phyloP scores from a whole-genome alignment of 2,113 vertebrate species.

The Perca flavescens region DNA sequence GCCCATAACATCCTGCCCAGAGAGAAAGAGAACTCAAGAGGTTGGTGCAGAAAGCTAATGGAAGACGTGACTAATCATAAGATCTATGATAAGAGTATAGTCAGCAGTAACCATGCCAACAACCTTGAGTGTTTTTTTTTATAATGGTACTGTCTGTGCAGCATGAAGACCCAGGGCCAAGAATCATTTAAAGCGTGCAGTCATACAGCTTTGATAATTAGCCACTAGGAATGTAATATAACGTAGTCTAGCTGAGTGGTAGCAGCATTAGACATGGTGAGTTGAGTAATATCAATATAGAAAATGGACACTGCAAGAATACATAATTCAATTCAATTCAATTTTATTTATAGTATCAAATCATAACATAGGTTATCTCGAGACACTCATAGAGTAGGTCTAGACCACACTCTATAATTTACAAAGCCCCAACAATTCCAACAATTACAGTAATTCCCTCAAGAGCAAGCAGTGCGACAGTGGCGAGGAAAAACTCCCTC shows the following conservation, averaged over 20 bases:
- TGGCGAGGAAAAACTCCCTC: no score
- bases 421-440: no score
- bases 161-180: slow-evolving; percentile 35
- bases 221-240: slow-evolving; percentile 47
- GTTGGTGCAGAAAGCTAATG: slow-evolving; percentile 54
- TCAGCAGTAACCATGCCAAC: slow-evolving; percentile 62
- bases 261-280: slow-evolving; percentile 33
- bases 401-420: no score
- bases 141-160: slow-evolving; percentile 41
- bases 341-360: no score
- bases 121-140: slow-evolving; percentile 55
- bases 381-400: no score
- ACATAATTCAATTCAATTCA: no score
- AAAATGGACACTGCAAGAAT: slow-evolving; percentile 39
- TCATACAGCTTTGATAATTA: slow-evolving; percentile 55
- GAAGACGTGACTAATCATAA: slow-evolving; percentile 69
- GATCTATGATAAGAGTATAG: slow-evolving; percentile 60
- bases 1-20: slow-evolving; percentile 61
- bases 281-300: slow-evolving; percentile 37
- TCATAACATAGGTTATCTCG: no score
- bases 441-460: no score
- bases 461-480: no score
- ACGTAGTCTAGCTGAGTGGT: slow-evolving; percentile 11
- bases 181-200: slow-evolving; percentile 28
- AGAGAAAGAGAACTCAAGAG: slow-evolving; percentile 23